phyloP scores from a whole-genome alignment of 1,140 invertebrate species.

The Subanguina moxae region DNA sequence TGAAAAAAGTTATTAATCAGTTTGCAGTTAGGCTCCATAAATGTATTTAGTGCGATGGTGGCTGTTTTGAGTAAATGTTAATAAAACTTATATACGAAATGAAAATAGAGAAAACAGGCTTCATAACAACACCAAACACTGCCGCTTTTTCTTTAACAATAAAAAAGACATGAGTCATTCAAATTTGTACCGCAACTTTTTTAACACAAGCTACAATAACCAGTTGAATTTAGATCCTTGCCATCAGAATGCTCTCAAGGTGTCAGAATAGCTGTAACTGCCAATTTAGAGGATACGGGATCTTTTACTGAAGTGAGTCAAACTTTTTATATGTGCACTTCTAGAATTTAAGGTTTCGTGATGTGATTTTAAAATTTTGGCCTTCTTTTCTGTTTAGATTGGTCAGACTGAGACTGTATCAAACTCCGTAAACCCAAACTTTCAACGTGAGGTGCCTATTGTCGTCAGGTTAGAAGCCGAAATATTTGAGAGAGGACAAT shows the following conservation, averaged over 20 bases:
- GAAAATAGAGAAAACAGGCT: too few species aligned
- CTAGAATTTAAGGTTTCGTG: background rate
- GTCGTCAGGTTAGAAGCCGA: background rate
- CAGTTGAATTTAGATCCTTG: conserved; percentile 13
- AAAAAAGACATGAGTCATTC: too few species aligned
- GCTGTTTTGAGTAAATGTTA: too few species aligned
- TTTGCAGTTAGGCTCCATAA: too few species aligned
- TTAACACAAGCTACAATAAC: background rate
- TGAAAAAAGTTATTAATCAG: too few species aligned
- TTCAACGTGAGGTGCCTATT: conserved; percentile 20
- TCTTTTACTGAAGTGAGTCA: conserved; percentile 22
- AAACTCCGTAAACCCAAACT: conserved; percentile 19
- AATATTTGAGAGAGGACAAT: too few species aligned
- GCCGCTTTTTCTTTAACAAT: too few species aligned
- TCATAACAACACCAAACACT: too few species aligned
- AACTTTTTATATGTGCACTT: conserved; percentile 1
- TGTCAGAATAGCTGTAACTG: conserved; percentile 20
- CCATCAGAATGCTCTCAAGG: conserved; percentile 19
- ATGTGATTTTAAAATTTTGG: too few species aligned
- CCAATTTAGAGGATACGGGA: conserved; percentile 5
- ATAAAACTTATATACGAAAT: too few species aligned
- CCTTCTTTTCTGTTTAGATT: conserved; percentile 20
- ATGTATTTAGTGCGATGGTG: too few species aligned
- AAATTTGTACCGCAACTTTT: too few species aligned
- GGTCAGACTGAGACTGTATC: conserved; percentile 37